Conservation (phyloP, 2,113 vertebrate genomes). For the Melanerpes aurifrons region DNA sequence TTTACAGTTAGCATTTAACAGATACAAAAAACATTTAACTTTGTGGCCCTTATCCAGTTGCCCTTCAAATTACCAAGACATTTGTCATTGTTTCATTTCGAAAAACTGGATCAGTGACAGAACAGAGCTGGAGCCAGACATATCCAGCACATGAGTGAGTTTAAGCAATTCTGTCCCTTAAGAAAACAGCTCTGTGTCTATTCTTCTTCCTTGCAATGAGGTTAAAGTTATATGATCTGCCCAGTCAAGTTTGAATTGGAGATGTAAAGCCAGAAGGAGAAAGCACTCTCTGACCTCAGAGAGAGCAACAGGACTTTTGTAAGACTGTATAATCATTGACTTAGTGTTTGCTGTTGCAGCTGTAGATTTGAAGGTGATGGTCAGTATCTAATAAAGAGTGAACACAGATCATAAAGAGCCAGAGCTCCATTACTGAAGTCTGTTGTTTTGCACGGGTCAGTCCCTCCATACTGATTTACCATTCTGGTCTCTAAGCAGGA, state of each 20-base stretch:
- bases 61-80: neutral
- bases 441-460: neutral
- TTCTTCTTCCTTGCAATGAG: neutral
- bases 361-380: constrained; percentile 55
- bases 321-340: constrained; percentile 62
- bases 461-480: neutral
- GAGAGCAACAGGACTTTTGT: neutral
- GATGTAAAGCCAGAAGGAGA: neutral
- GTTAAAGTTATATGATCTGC: neutral
- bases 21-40: neutral
- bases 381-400: neutral
- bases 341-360: neutral
- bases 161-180: neutral
- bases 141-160: neutral
- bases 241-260: neutral
- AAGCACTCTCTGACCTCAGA: neutral
- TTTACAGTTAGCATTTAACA: neutral
- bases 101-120: neutral
- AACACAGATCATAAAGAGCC: neutral
- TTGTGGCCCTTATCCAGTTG: neutral
- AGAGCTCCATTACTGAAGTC: neutral
- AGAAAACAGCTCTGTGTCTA: neutral
- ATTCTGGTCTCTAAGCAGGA: neutral
- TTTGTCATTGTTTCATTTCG: neutral
- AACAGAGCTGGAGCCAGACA: neutral